These are phyloP conservation scores for Lycaena phlaeas DNA, from an alignment of 2,888 invertebrate species.

Conservation along the genomic window DNA sequence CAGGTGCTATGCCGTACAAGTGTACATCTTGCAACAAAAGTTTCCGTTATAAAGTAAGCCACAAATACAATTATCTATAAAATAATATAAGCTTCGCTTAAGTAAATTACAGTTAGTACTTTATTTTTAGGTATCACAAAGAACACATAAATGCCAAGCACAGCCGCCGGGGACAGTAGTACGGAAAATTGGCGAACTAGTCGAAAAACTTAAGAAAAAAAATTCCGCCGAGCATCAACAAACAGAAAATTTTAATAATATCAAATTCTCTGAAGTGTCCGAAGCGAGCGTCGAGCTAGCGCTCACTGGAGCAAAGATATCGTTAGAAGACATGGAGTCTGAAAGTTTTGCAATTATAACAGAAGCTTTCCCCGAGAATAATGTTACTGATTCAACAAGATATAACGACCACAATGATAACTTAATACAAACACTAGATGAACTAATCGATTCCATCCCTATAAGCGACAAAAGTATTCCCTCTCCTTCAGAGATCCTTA, in stretches of 20 bases:
- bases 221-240: conserved; percentile 23
- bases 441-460: conserved; percentile 40
- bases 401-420: conserved; percentile 13
- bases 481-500: conserved; percentile 77
- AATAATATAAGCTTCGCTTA: background rate
- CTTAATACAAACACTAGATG: conserved; percentile 43
- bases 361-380: conserved; percentile 32
- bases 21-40: conserved; percentile 85
- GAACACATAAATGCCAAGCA: conserved; percentile 84
- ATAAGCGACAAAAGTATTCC: conserved; percentile 66
- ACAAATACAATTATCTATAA: too few species aligned
- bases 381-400: conserved; percentile 8
- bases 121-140: conserved; percentile 78
- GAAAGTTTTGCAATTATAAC: conserved; percentile 52
- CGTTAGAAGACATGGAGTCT: conserved; percentile 61
- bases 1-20: conserved; percentile 89
- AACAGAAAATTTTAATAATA: conserved; percentile 18
- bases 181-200: conserved; percentile 57
- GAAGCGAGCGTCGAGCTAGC: conserved; percentile 57
- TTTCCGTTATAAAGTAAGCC: conserved; percentile 83
- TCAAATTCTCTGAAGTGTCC: conserved; percentile 38
- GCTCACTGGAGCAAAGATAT: conserved; percentile 57
- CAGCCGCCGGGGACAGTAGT: conserved; percentile 75
- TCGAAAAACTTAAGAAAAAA: conserved; percentile 64
- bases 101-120: background rate